Conservation (phyloP, 92 coral and sea anemone species). For the Galaxea fascicularis region DNA sequence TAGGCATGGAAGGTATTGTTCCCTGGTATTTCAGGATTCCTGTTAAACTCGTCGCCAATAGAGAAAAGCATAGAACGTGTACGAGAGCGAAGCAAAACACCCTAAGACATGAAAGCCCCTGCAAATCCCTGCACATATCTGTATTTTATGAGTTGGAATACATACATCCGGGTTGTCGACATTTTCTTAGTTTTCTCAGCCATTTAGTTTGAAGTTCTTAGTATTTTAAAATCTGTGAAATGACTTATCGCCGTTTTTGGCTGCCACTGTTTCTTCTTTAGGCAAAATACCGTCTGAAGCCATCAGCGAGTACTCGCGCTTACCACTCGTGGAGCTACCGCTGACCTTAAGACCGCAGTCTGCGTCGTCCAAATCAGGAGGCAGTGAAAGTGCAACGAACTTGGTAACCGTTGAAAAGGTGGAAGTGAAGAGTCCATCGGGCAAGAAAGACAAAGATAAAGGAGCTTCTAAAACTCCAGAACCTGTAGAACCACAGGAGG, state of each 20-base stretch:
- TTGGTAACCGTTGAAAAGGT: conserved; percentile 54
- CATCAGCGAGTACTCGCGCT: conserved; percentile 78
- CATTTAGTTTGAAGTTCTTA: not conserved
- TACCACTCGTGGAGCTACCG: conserved; percentile 96
- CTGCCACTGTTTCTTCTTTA: conserved; percentile 2
- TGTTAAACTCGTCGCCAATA: too few species aligned
- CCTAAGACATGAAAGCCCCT: too few species aligned
- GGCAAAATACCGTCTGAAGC: conserved; percentile 86
- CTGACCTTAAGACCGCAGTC: conserved; percentile 88
- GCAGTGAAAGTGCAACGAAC: conserved; percentile 75
- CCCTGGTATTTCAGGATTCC: not conserved
- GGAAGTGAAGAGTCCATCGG: conserved; percentile 85
- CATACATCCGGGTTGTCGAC: not conserved
- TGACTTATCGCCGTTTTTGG: not conserved
- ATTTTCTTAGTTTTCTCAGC: not conserved
- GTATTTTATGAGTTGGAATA: too few species aligned
- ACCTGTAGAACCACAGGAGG: conserved; percentile 79
- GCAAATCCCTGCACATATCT: too few species aligned
- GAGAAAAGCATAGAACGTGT: too few species aligned
- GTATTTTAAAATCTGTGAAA: not conserved
- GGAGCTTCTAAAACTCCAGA: conserved; percentile 82
- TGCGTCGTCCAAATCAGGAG: conserved; percentile 79
- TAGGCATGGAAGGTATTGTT: conserved; percentile 82
- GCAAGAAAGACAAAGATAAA: conserved; percentile 75
- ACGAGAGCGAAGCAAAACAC: too few species aligned